Evolutionary conservation across 2,888 invertebrate species (phyloP).

Genomic region (Parascotia fuliginaria): DNA sequence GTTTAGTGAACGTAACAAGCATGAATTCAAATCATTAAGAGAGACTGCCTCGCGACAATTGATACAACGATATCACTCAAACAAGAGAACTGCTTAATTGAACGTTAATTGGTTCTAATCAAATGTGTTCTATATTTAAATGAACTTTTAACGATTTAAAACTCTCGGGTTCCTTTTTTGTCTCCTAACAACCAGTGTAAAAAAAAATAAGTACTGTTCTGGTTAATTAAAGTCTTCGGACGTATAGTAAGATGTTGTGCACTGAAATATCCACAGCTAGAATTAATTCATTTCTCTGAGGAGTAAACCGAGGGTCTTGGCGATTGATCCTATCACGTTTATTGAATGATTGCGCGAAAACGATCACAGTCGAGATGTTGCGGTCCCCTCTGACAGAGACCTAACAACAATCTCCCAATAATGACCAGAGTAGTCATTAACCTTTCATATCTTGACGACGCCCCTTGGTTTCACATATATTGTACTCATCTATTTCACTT

Average conservation of each 20-base stretch:
- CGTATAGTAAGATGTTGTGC: slow-evolving; percentile 10
- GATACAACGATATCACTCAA: slow-evolving; percentile 65
- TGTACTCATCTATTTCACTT: slow-evolving; percentile 37
- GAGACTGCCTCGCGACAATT: slow-evolving; percentile 69
- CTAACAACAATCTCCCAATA: slow-evolving; percentile 64
- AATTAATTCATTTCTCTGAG: slow-evolving; percentile 78
- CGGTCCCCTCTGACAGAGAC: slow-evolving; percentile 65
- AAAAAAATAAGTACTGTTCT: neutral
- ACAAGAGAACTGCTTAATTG: slow-evolving; percentile 79
- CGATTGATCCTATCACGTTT: slow-evolving; percentile 81
- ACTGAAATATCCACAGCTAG: slow-evolving; percentile 35
- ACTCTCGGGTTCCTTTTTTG: slow-evolving; percentile 21
- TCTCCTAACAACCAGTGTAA: neutral
- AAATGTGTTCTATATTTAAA: slow-evolving; percentile 84
- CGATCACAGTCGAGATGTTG: slow-evolving; percentile 68
- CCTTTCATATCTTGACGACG: slow-evolving; percentile 58
- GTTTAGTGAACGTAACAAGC: slow-evolving; percentile 44
- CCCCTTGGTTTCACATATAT: slow-evolving; percentile 24
- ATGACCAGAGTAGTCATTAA: slow-evolving; percentile 68
- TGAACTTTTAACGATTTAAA: slow-evolving; percentile 76
- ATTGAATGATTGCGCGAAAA: slow-evolving; percentile 86
- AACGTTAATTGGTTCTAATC: slow-evolving; percentile 83
- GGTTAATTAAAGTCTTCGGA: neutral
- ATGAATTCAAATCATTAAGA: slow-evolving; percentile 65
- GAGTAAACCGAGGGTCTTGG: slow-evolving; percentile 76